Conservation (phyloP, 2,888 invertebrate genomes). For the Aricia artaxerxes region DNA sequence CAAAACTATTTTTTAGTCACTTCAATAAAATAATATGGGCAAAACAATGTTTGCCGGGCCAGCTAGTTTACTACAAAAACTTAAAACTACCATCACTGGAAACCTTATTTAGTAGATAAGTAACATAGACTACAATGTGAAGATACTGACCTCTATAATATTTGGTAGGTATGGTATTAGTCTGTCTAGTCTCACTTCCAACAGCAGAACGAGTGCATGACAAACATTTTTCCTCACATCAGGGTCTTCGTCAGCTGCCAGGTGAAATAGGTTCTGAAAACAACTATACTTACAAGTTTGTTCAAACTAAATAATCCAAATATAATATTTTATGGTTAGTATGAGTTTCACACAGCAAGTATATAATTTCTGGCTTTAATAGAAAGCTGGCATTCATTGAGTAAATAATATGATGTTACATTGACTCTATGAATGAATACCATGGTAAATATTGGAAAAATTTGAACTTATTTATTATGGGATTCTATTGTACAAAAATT, state of each 20-base stretch:
- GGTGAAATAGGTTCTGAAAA: constrained; percentile 90
- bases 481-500: too few species aligned
- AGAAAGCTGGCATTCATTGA: too few species aligned
- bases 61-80: not conserved
- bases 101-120: not conserved
- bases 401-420: too few species aligned
- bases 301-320: not conserved
- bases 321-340: not conserved
- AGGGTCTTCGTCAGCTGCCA: constrained; percentile 97
- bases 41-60: too few species aligned
- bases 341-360: too few species aligned
- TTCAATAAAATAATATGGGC: too few species aligned
- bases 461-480: too few species aligned
- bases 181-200: constrained; percentile 97
- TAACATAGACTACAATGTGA: not conserved
- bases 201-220: constrained; percentile 95
- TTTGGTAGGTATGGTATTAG: constrained; percentile 96
- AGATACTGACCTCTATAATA: constrained; percentile 90
- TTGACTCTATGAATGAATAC: too few species aligned
- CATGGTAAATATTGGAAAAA: too few species aligned
- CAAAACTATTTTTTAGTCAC: too few species aligned
- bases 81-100: not conserved
- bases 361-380: too few species aligned
- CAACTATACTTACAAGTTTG: not conserved
- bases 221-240: constrained; percentile 99